phyloP scores from a whole-genome alignment of 2,113 vertebrate genomes.

The Cryptoleucopteryx plumbea region DNA sequence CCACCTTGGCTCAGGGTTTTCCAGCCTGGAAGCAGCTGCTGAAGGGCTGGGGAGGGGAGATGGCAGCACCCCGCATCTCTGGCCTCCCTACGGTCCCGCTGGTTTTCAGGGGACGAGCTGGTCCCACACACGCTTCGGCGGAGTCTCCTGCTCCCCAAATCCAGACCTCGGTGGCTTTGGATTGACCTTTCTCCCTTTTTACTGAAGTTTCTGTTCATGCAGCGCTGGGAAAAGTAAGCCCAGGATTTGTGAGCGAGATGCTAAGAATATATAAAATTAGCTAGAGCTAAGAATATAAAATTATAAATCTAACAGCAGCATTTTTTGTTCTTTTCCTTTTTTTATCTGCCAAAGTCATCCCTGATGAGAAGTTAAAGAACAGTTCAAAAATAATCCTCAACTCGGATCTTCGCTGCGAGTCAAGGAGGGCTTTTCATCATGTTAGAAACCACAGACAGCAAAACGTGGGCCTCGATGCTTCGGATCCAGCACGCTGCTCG shows the following conservation, averaged over 20 bases:
- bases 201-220: fast-evolving
- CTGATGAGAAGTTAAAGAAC: not conserved
- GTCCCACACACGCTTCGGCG: fast-evolving
- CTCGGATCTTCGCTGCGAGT: fast-evolving
- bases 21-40: not conserved
- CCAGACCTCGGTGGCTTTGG: not conserved
- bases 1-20: not conserved
- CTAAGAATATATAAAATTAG: fast-evolving
- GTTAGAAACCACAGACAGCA: fast-evolving
- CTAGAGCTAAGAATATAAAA: not conserved
- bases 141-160: not conserved
- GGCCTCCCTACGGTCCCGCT: not conserved
- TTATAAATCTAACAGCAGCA: not conserved
- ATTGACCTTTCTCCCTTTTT: too few species aligned
- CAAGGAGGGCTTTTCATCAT: fast-evolving
- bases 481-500: fast-evolving
- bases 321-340: not conserved
- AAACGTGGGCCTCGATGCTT: fast-evolving
- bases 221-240: not conserved
- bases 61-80: fast-evolving
- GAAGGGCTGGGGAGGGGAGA: not conserved
- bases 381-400: fast-evolving
- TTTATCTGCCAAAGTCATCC: not conserved
- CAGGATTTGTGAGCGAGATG: not conserved
- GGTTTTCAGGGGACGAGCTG: fast-evolving